Evolutionary conservation across 2,888 invertebrate species (phyloP), one percentile per base, ranked within the genome.

Genomic region (Caenorhabditis japonica): DNA sequence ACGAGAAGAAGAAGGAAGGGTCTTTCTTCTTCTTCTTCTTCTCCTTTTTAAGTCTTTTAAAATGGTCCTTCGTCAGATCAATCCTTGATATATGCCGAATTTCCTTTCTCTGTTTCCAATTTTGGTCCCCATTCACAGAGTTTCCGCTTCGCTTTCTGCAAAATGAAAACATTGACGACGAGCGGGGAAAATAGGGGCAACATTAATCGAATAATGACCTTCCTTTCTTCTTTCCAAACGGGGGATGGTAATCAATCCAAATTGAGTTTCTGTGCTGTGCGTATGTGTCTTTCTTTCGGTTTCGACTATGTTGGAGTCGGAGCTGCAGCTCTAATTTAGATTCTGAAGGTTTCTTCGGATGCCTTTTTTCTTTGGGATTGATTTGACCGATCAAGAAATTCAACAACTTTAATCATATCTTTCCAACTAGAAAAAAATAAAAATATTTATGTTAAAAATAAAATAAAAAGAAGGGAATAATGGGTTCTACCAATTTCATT

Each of bases 171-270:
- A 61, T 61, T 59, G 49, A n/a, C 21, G 25, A 34, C 3, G 33
- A 39, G 15, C 21, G 25, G 36, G 21, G 27, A 36, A 33, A n/a
- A 10, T 13, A 23, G 21, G 53, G 51, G 19, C 60, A 60, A 47
- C 53, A 61, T 66, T 73, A 60, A 73, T 71, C 71, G 71, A 71
- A 71, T 71, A 62, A 70, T 70, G 70, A 70, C 70, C 61, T 60
- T 52, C 43, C 41, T 10, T 30, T 30, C 30, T 30, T n/a, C n/a
- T n/a, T 71, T 34, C 62, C 56, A 59, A 51, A 62, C 62, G 52
- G n/a, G n/a, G n/a, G 41, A 56, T 61, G 61, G 73, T 73, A 73
- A 73, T 73, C 73, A 73, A 73, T 66, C 73, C 73, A 73, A 73
- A 73, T 66, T 73, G 73, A 73, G 66, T 73, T 73, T 71, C 41